Evolutionary conservation across 2,797 vertebrate genomes (phyloP).

Genomic region (Gallinago solitaria): DNA sequence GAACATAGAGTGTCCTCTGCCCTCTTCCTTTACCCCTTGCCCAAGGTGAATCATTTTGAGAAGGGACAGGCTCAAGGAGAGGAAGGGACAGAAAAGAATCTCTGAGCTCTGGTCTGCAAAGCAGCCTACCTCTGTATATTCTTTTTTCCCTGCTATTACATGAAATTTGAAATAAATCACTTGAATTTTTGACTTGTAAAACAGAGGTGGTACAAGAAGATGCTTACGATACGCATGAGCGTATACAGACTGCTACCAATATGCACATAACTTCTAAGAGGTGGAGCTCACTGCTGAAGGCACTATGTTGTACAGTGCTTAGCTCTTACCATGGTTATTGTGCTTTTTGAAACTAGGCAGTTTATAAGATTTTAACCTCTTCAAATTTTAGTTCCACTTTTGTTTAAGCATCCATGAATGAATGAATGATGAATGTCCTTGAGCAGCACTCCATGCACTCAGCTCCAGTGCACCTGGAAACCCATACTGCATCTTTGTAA

Average conservation of each 20-base stretch:
- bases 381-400: not conserved
- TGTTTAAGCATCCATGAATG: not conserved
- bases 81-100: not conserved
- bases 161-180: not conserved
- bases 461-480: not conserved
- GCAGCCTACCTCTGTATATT: not conserved
- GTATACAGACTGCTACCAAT: not conserved
- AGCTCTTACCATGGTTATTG: no score
- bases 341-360: not conserved
- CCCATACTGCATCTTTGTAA: not conserved
- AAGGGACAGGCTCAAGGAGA: not conserved
- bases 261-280: not conserved
- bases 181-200: not conserved
- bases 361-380: not conserved
- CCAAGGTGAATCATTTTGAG: not conserved
- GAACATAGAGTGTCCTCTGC: not conserved
- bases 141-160: not conserved
- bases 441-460: not conserved
- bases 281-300: not conserved
- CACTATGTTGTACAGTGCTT: not conserved
- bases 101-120: not conserved
- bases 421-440: not conserved
- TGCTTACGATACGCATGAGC: not conserved
- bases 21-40: not conserved
- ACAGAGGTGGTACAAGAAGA: not conserved